These are phyloP conservation scores for Eurystomus gularis DNA, from an alignment of 2,113 vertebrate genomes.

Conservation along the genomic window DNA sequence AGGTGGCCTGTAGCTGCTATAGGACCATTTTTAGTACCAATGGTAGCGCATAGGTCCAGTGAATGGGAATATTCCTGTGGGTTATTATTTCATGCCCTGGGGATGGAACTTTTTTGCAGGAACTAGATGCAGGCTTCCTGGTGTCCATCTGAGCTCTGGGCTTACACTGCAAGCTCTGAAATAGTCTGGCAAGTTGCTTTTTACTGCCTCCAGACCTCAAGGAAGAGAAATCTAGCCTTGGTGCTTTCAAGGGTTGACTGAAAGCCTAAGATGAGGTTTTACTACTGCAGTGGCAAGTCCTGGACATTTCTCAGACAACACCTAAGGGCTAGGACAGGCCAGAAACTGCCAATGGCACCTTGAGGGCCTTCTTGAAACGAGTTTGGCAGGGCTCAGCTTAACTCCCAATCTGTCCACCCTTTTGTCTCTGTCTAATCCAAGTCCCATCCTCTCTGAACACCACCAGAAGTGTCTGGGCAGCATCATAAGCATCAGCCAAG, in stretches of 20 bases:
- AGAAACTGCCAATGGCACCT: not conserved
- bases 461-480: not conserved
- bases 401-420: conserved; percentile 23
- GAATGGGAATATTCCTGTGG: not conserved
- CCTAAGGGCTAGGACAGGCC: not conserved
- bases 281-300: not conserved
- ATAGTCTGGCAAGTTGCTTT: not conserved
- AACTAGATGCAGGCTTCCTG: not conserved
- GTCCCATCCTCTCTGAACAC: not conserved
- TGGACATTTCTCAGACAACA: not conserved
- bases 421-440: not conserved
- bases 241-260: not conserved
- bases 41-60: not conserved
- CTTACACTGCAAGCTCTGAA: not conserved
- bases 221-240: not conserved
- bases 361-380: not conserved
- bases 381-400: conserved; percentile 5
- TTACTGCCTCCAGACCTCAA: not conserved
- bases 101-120: not conserved
- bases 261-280: not conserved
- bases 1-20: not conserved
- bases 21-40: not conserved
- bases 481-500: not conserved
- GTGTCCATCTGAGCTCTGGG: not conserved
- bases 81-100: not conserved